phyloP scores from a whole-genome alignment of 2,888 invertebrate genomes.

The Diarsia brunnea region DNA sequence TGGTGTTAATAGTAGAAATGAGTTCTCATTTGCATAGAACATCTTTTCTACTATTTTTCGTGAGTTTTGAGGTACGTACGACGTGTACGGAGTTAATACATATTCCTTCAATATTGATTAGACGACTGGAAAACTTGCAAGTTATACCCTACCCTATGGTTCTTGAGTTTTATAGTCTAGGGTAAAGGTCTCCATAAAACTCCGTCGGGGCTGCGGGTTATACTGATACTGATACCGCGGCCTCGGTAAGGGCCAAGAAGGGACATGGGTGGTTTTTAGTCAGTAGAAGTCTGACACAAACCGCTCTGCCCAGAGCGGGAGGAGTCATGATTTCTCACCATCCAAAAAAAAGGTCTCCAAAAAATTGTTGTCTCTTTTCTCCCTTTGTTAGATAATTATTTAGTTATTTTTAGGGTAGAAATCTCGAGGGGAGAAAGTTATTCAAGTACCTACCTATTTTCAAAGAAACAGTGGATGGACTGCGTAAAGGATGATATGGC shows the following conservation, averaged over 20 bases:
- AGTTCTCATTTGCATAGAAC: constrained; percentile 55
- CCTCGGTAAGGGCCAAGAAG: no score
- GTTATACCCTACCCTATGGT: not conserved
- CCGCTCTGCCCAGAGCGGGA: no score
- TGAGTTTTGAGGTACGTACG: not conserved
- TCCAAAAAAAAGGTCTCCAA: not conserved
- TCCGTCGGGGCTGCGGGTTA: no score
- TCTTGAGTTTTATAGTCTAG: not conserved
- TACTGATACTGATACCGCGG: no score
- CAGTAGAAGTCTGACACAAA: no score
- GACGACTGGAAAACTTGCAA: not conserved
- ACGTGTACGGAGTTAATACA: not conserved
- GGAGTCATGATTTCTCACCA: no score
- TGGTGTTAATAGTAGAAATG: constrained; percentile 39
- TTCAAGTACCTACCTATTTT: no score
- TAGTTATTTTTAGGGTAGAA: no score
- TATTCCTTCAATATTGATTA: not conserved
- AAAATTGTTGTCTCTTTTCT: not conserved
- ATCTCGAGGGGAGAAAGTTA: not conserved
- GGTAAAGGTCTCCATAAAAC: not conserved
- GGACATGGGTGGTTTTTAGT: no score
- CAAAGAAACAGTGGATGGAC: not conserved
- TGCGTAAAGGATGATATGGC: no score
- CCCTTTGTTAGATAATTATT: no score
- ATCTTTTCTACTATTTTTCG: constrained; percentile 19